Evolutionary conservation across 2,888 invertebrate species (phyloP).

Genomic region (Eupeodes luniger): DNA sequence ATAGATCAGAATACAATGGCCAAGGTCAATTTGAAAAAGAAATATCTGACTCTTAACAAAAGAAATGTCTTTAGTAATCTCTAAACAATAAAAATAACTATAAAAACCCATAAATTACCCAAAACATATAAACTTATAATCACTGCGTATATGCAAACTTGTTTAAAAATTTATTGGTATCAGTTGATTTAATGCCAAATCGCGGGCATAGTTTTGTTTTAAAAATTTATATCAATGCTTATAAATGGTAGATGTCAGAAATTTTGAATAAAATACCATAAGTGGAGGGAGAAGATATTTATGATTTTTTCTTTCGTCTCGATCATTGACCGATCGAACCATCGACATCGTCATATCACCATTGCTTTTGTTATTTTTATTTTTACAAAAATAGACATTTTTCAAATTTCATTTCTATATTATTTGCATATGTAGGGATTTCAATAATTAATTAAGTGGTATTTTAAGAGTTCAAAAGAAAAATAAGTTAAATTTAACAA

Average conservation of each 20-base stretch:
- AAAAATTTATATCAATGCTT: neutral
- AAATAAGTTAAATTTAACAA: neutral
- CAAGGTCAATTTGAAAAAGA: neutral
- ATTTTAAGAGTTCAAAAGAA: neutral
- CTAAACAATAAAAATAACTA: neutral
- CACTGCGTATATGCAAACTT: slow-evolving; percentile 11
- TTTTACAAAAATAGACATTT: neutral
- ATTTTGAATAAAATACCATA: neutral
- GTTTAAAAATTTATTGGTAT: neutral
- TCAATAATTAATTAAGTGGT: neutral
- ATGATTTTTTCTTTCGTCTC: neutral
- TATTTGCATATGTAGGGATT: neutral
- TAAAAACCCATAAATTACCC: neutral
- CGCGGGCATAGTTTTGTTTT: neutral
- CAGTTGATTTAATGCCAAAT: neutral
- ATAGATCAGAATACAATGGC: neutral
- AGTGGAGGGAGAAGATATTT: neutral
- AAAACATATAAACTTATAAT: neutral
- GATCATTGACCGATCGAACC: slow-evolving; percentile 1
- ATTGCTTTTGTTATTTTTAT: neutral
- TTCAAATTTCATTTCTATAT: neutral
- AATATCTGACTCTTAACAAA: slow-evolving; percentile 20
- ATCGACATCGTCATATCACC: neutral
- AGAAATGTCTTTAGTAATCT: neutral
- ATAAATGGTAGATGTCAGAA: neutral